These are phyloP conservation scores for Phenganax stokvisi DNA, from an alignment of 92 coral and sea anemone genomes.

Conservation along the genomic window DNA sequence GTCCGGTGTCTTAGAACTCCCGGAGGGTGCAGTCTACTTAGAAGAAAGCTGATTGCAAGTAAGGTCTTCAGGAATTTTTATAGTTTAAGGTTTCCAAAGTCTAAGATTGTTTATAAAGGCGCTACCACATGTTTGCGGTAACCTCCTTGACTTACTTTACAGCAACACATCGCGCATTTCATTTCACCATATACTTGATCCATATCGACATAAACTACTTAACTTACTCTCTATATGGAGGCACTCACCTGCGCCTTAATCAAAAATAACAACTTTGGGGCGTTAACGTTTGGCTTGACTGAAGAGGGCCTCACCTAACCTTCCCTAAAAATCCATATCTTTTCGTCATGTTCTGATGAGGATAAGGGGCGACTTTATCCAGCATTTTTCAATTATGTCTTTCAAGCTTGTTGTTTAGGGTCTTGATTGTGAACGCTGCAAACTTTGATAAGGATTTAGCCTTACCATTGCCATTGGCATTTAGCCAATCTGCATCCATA, in stretches of 20 bases:
- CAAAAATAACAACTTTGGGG: slow-evolving; percentile 41
- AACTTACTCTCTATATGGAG: slow-evolving; percentile 45
- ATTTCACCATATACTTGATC: slow-evolving; percentile 45
- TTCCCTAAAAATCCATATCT: slow-evolving; percentile 40
- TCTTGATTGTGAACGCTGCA: slow-evolving; percentile 30
- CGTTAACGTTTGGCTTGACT: slow-evolving; percentile 33
- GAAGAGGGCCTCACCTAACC: neutral
- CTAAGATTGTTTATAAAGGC: slow-evolving; percentile 49
- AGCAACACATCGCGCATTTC: slow-evolving; percentile 49
- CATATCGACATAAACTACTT: slow-evolving; percentile 52
- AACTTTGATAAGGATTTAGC: neutral
- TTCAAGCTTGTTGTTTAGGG: slow-evolving; percentile 36
- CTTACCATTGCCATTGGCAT: neutral
- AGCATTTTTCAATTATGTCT: slow-evolving; percentile 39
- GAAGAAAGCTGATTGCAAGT: slow-evolving; percentile 54
- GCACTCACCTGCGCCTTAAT: slow-evolving; percentile 48
- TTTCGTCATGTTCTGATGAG: slow-evolving; percentile 42
- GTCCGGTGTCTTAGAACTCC: slow-evolving; percentile 38
- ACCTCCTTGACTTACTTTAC: slow-evolving; percentile 62
- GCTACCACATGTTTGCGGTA: slow-evolving; percentile 61
- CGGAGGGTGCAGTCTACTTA: slow-evolving; percentile 56
- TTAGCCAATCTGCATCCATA: too few relatives aligned
- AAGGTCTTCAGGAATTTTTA: slow-evolving; percentile 48
- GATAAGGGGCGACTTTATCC: slow-evolving; percentile 38
- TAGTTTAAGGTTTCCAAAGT: slow-evolving; percentile 47